Percentiles rank a stretch among this genome's conserved stretches.
phyloP scores from a whole-genome alignment of 2,113 vertebrate species.

The Pogona vitticeps region DNA sequence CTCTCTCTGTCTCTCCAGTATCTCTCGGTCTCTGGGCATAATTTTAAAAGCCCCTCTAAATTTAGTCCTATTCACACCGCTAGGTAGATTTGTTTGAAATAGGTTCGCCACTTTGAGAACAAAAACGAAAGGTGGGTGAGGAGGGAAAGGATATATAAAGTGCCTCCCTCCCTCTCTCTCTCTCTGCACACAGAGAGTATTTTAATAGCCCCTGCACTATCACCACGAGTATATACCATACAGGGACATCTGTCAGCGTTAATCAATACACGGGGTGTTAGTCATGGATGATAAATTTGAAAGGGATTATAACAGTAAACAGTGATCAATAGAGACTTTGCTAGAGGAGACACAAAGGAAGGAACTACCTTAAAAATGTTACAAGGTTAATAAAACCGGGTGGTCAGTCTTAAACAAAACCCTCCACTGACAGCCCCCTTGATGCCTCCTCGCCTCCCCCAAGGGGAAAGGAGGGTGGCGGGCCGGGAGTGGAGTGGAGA shows the following conservation, averaged over 20 bases:
- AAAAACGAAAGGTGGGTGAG: constrained; percentile 32
- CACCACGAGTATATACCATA: constrained; percentile 67
- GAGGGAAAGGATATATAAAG: constrained; percentile 66
- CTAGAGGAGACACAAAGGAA: constrained; percentile 82
- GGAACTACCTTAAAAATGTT: constrained; percentile 84
- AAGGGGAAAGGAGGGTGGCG: neutral
- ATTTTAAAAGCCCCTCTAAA: constrained; percentile 45
- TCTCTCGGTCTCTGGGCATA: neutral
- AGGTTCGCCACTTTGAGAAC: constrained; percentile 61
- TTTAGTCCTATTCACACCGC: constrained; percentile 62
- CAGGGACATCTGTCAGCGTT: constrained; percentile 84
- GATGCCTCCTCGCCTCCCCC: constrained; percentile 60
- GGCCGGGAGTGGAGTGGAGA: neutral
- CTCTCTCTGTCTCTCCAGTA: neutral
- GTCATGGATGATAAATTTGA: constrained; percentile 89
- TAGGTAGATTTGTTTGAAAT: constrained; percentile 56
- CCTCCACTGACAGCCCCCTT: constrained; percentile 67
- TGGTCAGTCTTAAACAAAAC: constrained; percentile 76
- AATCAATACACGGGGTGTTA: constrained; percentile 85
- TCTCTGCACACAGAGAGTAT: constrained; percentile 57
- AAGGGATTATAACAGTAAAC: constrained; percentile 90
- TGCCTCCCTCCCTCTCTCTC: constrained; percentile 41
- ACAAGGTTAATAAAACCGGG: constrained; percentile 81
- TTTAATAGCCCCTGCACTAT: constrained; percentile 66
- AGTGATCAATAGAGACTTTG: constrained; percentile 88